Evolutionary conservation across 1,140 invertebrate genomes (phyloP), one percentile per base, ranked within the genome.

Genomic region (Drosophila dunni): DNA sequence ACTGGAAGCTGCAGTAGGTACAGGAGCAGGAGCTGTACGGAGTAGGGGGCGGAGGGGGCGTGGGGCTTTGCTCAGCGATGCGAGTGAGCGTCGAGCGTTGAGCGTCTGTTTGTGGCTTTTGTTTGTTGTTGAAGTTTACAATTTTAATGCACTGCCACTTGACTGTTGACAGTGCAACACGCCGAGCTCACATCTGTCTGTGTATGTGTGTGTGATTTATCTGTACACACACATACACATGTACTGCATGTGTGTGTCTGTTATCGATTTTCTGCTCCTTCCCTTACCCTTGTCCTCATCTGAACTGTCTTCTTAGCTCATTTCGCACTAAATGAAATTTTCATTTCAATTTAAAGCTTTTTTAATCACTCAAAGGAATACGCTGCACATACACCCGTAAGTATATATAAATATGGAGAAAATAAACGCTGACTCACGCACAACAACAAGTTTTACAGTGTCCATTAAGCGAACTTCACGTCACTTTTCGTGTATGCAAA

Each of bases 121-220:
- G 83, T 88, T 88, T 88, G 84, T 79, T 89, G 83, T 88, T 77
- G 72, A 88, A 88, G 84, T 88, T 88, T 89, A 88, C 79, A 88
- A 89, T 88, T 88, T 88, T 88, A 88, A 88, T 88, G 84, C 83
- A 89, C 83, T 88, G 80, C 83, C 83, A 88, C 83, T 88, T 88
- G 83, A 89, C 84, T 88, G 83, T 88, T 88, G 83, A 88, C 83
- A 88, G 83, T 80, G 77, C 84, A 81, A 77, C 78, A 72, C 64
- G 68, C 69, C 76, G 58, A 57, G 56, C 53, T 33, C 46, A n/a
- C 36, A 8, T 13, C 20, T 67, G 29, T 48, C 24, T 50, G 51
- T 40, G 13, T 29, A 29, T 66, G 24, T 45, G 20, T 40, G 15
- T 20, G 40, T 24, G 33, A 38, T 54, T 17, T 73, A 7, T 50